Evolutionary conservation across 1,140 invertebrate genomes (phyloP), one percentile per base, ranked within the genome.

Genomic region (Platyscapa corneri): DNA sequence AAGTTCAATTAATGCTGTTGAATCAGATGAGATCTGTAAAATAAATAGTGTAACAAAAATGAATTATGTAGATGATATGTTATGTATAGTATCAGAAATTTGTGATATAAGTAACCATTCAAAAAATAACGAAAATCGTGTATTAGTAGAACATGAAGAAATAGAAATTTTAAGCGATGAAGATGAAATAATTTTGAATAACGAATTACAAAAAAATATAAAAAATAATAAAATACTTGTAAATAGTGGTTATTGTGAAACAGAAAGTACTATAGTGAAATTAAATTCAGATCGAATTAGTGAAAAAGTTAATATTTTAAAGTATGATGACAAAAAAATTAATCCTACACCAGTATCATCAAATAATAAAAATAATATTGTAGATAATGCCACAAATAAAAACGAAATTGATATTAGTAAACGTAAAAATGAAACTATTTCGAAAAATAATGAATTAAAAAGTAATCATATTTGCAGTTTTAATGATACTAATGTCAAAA

Each of bases 1-100:
- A 95, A 86, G 95, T 97, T 88, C 94, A 94, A 81, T 94, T 94
- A 82, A 93, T 95, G 83, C 94, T 95, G 12, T 27, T 37, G 16
- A 27, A 64, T 37, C 39, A 27, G 32, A 49, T 53, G 6, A n/a
- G 27, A 64, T 12, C 12, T 8, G 27, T 34, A 10, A 30, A 82
- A 32, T 14, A 46, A 56, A 64, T 37, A 64, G 7, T 78, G 12
- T 39, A 23, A 23, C 6, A 32, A 78, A 64, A 78, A 37, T 18
- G 23, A 60, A n/a, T 37, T 39, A 32, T 37, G 14, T 20, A 53
- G 20, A 77, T 14, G 46, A 18, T 53, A 53, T 77, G 46, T 34
- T 53, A 53, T 77, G 7, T 7, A 16, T 37, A 72, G n/a, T 72
- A 72, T 72, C 18, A 37, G 16, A 39, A 72, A 37, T 34, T 72